These are phyloP conservation scores for Oegoconia quadripuncta DNA, from an alignment of 2,888 invertebrate genomes.

Conservation along the genomic window DNA sequence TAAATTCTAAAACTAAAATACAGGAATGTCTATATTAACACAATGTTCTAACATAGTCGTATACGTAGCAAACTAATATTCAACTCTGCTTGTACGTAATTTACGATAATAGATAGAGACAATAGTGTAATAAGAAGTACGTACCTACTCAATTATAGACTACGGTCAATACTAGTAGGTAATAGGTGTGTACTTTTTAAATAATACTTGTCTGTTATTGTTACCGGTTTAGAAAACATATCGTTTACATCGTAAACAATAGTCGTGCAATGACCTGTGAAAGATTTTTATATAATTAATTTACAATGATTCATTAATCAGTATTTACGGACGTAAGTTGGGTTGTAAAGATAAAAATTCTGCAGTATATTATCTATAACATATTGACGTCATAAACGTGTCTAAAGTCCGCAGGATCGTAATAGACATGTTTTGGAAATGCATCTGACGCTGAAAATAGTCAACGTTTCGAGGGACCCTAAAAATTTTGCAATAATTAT, in stretches of 20 bases:
- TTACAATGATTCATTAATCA: constrained; percentile 2
- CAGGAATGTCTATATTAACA: constrained; percentile 42
- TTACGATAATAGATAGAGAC: constrained; percentile 44
- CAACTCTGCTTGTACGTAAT: constrained; percentile 40
- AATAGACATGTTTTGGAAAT: neutral
- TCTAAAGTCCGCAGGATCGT: neutral
- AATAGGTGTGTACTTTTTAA: neutral
- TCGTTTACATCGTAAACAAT: too few species aligned
- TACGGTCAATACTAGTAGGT: constrained; percentile 26
- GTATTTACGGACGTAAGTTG: neutral
- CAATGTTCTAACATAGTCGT: constrained; percentile 58
- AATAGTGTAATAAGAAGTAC: constrained; percentile 53
- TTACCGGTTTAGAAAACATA: constrained; percentile 17
- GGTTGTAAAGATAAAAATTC: constrained; percentile 5
- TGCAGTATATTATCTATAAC: neutral
- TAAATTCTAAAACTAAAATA: constrained; percentile 62
- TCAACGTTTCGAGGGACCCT: too few species aligned
- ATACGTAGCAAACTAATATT: constrained; percentile 53
- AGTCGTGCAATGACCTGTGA: constrained; percentile 20
- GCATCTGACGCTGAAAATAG: neutral
- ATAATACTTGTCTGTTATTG: constrained; percentile 8
- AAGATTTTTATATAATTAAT: constrained; percentile 15
- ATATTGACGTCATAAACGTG: constrained; percentile 1
- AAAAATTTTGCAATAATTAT: too few species aligned
- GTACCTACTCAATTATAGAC: constrained; percentile 25